Base-by-base conservation (phyloP, 2,888 invertebrate genomes). In the Aethes cnicana region DNA sequence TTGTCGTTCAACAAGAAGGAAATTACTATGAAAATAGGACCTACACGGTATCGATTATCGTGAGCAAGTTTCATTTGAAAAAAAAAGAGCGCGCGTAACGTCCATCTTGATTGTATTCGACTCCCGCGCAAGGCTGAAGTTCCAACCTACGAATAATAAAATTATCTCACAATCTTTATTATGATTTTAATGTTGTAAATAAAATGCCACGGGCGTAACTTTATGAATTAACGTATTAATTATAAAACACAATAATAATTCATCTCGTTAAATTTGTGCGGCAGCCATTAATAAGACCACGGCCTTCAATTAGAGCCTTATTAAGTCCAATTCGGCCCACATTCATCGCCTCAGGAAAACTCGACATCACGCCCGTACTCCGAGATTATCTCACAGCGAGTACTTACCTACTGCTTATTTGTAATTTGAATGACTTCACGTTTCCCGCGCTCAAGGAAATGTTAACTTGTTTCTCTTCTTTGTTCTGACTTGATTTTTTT, bases 381-480 rank as follows among this genome's bases (percentile, higher is more conserved):
- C 56, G 49, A 52, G 58, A 62, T 60, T 64, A 62, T 59, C 63
- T 69, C 59, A 63, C 63, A 54, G 41, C n/a, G n/a, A n/a, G n/a
- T n/a, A n/a, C n/a, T n/a, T 18, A 50, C 39, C 32, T 52, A 52
- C 46, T 46, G 52, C 33, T 52, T 47, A 32, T 53, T 55, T 46
- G 54, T 55, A 41, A 57, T 58, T 54, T 39, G 44, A 74, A 72
- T 73, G 69, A 69, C 64, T 72, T 66, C 59, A 65, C 63, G 69
- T 74, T 78, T 80, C 76, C 72, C 77, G 75, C 74, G 69, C 72
- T 77, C 73, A 79, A 77, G 79, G 76, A 81, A 81, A 80, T 78
- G 67, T 60, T 64, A 56, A 66, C 55, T 50, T 39, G 47, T 17
- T 50, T 52, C 49, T 53, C 49, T 42, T 71, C 70, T 77, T 76